Conservation (phyloP, 2,113 vertebrate species). For the Caranx melampygus region DNA sequence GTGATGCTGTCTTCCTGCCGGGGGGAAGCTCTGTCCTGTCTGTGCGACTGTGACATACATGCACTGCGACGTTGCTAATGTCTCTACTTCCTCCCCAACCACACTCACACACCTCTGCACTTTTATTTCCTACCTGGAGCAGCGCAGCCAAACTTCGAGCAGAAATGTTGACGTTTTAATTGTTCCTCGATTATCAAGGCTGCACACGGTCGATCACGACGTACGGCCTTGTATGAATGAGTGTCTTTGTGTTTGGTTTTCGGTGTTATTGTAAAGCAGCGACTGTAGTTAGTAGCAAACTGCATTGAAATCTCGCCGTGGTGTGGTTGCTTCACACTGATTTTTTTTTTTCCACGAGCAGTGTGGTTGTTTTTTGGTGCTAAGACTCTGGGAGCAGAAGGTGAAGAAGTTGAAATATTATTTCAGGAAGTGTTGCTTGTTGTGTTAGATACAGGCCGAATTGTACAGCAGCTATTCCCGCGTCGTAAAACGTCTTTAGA, state of each 20-base stretch:
- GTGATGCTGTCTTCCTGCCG: constrained; percentile 61
- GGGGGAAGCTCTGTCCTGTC: constrained; percentile 39
- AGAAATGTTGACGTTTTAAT: neutral
- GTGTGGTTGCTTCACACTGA: neutral
- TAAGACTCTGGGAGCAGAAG: neutral
- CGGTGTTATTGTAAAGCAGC: neutral
- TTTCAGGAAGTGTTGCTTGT: neutral
- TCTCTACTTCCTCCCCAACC: neutral
- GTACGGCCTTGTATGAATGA: constrained; percentile 48
- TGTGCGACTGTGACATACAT: constrained; percentile 31
- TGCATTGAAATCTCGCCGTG: neutral
- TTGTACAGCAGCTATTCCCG: neutral
- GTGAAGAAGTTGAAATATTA: neutral
- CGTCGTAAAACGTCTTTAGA: neutral
- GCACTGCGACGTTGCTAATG: constrained; percentile 44
- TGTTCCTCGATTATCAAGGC: neutral
- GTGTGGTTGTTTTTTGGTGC: constrained; percentile 24
- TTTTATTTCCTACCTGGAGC: neutral
- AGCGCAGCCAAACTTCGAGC: constrained; percentile 24
- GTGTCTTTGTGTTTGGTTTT: neutral
- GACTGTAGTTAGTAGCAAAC: neutral
- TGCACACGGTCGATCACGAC: constrained; percentile 44
- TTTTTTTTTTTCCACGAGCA: neutral
- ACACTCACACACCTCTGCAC: neutral
- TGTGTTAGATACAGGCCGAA: constrained; percentile 5